These are phyloP conservation scores for Phaethornis superciliosus DNA, from an alignment of 2,113 vertebrate genomes.

Conservation along the genomic window DNA sequence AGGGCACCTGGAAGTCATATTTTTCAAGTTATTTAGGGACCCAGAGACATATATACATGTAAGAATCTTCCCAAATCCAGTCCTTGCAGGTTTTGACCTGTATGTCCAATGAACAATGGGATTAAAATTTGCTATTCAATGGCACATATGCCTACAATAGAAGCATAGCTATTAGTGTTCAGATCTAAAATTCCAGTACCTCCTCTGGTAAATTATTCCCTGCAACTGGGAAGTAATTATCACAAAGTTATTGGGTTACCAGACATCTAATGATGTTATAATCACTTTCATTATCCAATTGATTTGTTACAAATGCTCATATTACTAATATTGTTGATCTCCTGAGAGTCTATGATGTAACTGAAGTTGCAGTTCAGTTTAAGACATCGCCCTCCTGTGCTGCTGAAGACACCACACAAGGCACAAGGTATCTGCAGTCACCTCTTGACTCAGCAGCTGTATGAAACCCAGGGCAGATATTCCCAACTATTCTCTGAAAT, in stretches of 20 bases:
- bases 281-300: conserved; percentile 36
- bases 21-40: neutral
- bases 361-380: neutral
- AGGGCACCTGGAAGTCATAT: neutral
- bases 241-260: conserved; percentile 41
- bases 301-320: conserved; percentile 32
- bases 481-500: neutral
- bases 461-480: neutral
- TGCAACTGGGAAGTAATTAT: conserved; percentile 39
- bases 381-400: neutral
- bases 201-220: conserved; percentile 10
- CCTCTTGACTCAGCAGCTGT: neutral
- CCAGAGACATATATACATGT: neutral
- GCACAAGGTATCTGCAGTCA: neutral
- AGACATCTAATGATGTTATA: conserved; percentile 26
- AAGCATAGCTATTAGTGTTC: neutral
- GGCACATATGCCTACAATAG: neutral
- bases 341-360: neutral
- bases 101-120: neutral
- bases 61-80: neutral
- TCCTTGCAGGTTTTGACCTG: no score
- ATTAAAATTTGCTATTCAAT: neutral
- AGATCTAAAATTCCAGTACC: neutral
- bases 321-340: conserved; percentile 34
- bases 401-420: neutral